Evolutionary conservation across 2,797 vertebrate genomes (phyloP), one percentile per base, ranked within the genome.

Genomic region (Platyrinchus mystaceus): DNA sequence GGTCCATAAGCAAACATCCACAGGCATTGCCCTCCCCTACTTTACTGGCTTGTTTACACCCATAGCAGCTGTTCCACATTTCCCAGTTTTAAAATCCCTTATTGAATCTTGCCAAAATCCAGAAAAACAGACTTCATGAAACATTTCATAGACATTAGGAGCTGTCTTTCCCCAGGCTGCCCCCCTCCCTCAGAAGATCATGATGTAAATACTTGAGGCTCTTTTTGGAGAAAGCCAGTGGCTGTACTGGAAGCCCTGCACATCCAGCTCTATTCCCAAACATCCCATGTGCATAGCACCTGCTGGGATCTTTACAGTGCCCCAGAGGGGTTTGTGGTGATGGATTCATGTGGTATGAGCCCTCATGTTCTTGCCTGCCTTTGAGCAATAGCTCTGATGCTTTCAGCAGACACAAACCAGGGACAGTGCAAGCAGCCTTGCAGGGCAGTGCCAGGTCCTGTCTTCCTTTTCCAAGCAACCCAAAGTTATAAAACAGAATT

Each of bases 201-300:
- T 0, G 1, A 13, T 32, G 32, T 24, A 21, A 69, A 53, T 14
- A 23, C 22, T 12, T 4, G 6, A 36, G 81, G 46, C 22, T 82
- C 55, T 67, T 44, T 68, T 50, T 76, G 67, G 53, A 62, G 41
- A 81, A 68, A 47, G 43, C 12, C 64, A 58, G 13, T 1, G 1
- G 3, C 1, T 9, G 47, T 3, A 17, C 21, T 4, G 2, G 49
- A 6, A n/a, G 66, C 53, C 66, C 73, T 32, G 47, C 20, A 14
- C 41, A 21, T 4, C 43, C 69, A 12, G 10, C 9, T 76, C 28
- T 43, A 28, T 30, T 80, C 68, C 34, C 43, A 49, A 5, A 14
- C 0, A 1, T 18, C 24, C 60, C 55, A 26, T 3, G 0, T 7
- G n/a, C 53, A 50, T 30, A 56, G 19, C 6, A 0, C 23, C 26